Percentiles rank a stretch among this genome's conserved stretches.
Evolutionary conservation across 2,888 invertebrate genomes (phyloP).

Genomic region (Hemicrepidius hirtus): DNA sequence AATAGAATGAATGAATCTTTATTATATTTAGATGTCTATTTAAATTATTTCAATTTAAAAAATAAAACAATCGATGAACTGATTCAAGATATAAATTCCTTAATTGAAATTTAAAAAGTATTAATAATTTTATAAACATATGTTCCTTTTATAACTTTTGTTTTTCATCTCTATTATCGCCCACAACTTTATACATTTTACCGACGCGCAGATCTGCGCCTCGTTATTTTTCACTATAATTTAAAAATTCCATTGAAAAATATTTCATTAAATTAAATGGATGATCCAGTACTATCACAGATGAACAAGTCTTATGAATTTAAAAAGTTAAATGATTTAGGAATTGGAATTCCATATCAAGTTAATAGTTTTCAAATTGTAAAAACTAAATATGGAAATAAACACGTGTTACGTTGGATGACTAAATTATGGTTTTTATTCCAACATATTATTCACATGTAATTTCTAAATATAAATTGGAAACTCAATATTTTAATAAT

Average conservation of each 20-base stretch:
- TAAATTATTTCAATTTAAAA: conserved; percentile 1
- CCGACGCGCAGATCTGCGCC: too few species aligned
- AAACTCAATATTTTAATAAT: conserved; percentile 12
- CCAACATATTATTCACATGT: conserved; percentile 6
- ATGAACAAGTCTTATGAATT: conserved; percentile 1
- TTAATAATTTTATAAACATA: too few species aligned
- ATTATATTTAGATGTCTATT: conserved; percentile 5
- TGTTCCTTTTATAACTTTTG: too few species aligned
- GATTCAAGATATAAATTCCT: neutral
- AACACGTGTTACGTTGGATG: conserved; percentile 16
- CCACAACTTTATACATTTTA: too few species aligned
- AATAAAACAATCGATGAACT: conserved; percentile 6
- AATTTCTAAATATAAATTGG: conserved; percentile 18
- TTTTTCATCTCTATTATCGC: too few species aligned
- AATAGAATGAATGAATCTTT: neutral
- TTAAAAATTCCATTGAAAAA: neutral
- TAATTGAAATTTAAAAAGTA: conserved; percentile 1
- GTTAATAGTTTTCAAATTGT: conserved; percentile 8
- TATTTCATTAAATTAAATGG: conserved; percentile 5
- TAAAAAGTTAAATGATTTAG: conserved; percentile 6
- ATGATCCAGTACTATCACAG: too few species aligned
- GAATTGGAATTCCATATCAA: conserved; percentile 3
- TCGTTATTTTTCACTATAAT: too few species aligned
- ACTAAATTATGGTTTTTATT: conserved; percentile 14
- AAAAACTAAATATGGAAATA: conserved; percentile 16